Evolutionary conservation across 2,113 vertebrate genomes (phyloP), one percentile per base, ranked within the genome.

Genomic region (Potamarius usumacintae): DNA sequence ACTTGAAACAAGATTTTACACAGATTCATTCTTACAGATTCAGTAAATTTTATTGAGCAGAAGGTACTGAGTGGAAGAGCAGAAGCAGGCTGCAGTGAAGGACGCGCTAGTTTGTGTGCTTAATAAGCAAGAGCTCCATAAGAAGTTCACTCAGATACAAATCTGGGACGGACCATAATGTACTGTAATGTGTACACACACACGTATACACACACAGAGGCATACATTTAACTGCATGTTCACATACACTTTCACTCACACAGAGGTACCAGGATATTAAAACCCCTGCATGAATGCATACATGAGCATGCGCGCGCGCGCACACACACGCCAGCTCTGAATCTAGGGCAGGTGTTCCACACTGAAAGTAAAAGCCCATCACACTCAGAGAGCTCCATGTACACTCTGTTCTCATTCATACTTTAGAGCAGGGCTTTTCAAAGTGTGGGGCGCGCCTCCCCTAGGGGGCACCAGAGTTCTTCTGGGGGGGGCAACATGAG

Each of bases 61-160:
- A 53, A 53, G 76, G 25, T 53, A 55, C 17, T 27, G 52, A 60
- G 55, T 58, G 55, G 15, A 81, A 58, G 17, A 81, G 55, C 53
- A 81, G 27, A 71, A 71, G 82, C 82, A 72, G 83, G 83, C 88
- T 88, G 63, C 27, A 74, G 86, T 83, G 86, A 80, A 90, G 91
- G 90, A 92, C 88, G 42, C 5, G n/a, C 52, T 50, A 62, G 77
- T 50, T 63, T 76, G 58, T 65, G 71, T 63, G 88, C 58, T 78
- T 63, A 34, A 76, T 67, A 85, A 94, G 94, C 94, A 94, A 88
- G 88, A 90, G 91, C 92, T 92, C 92, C 88, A 63, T 53, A 42
- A 90, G 94, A 92, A 90, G 87, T 55, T 67, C 87, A 90, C 85
- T 85, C 88, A 86, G 87, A 82, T 53, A 77, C 77, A 85, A 86